A percentile compares a stretch with the other conserved stretches of the same genome.
Conservation (phyloP, 1,140 invertebrate species). For the Oreohelix idahoensis region DNA sequence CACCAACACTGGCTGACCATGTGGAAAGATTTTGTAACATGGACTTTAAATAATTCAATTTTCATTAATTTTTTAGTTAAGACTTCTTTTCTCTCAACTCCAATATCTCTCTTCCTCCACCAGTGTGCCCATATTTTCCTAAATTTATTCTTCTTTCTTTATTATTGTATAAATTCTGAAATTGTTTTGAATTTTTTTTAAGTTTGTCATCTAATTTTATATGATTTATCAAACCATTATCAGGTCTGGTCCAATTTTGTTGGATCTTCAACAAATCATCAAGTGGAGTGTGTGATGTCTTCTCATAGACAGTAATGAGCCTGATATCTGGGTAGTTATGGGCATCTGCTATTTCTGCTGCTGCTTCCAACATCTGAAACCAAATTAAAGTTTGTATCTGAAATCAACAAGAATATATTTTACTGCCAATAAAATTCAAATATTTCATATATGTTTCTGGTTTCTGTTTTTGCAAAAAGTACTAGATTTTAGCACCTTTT, state of each 20-base stretch:
- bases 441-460: no score
- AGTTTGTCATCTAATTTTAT: no score
- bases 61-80: conserved; percentile 18
- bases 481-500: no score
- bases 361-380: conserved; percentile 11
- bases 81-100: conserved; percentile 12
- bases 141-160: neutral
- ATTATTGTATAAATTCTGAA: no score
- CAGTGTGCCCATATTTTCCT: neutral
- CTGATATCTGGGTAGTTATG: conserved; percentile 34
- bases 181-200: no score
- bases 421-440: no score
- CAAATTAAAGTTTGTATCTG: neutral
- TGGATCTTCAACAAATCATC: conserved; percentile 6
- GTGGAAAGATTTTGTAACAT: no score
- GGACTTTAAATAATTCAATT: no score
- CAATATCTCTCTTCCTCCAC: neutral
- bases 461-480: no score
- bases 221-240: conserved; percentile 18
- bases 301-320: neutral
- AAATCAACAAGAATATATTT: no score
- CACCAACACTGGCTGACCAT: conserved; percentile 10
- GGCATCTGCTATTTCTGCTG: conserved; percentile 25
- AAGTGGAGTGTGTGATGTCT: neutral
- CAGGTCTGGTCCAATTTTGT: conserved; percentile 14